These are phyloP conservation scores for Zaprionus taronus DNA, from an alignment of 1,140 invertebrate genomes.

Conservation along the genomic window DNA sequence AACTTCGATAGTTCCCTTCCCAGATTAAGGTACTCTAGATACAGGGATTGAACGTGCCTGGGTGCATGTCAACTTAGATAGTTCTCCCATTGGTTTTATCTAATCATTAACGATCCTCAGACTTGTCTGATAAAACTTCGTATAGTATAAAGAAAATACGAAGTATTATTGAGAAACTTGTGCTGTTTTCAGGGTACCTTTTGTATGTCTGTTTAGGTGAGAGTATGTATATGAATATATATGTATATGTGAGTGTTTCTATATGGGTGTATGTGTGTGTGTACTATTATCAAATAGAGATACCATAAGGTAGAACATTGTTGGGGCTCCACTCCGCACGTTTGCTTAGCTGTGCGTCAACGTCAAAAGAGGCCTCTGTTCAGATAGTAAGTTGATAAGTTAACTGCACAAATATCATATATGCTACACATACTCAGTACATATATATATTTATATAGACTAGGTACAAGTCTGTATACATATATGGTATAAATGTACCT, in stretches of 20 bases:
- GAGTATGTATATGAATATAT: background rate
- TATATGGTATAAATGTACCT: slow-evolving; percentile 1
- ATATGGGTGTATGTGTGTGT: slow-evolving; percentile 21
- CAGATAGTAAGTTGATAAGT: slow-evolving; percentile 66
- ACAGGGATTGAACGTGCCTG: background rate
- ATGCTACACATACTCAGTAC: slow-evolving; percentile 1
- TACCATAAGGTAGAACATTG: slow-evolving; percentile 48
- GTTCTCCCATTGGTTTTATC: slow-evolving; percentile 50
- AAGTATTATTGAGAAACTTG: slow-evolving; percentile 1
- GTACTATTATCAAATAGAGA: slow-evolving; percentile 40
- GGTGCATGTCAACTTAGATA: slow-evolving; percentile 24
- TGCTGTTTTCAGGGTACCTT: background rate
- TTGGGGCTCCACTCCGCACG: slow-evolving; percentile 53
- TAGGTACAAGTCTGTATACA: background rate
- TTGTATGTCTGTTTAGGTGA: slow-evolving; percentile 21
- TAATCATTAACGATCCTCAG: slow-evolving; percentile 56
- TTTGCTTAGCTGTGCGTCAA: slow-evolving; percentile 72
- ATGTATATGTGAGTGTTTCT: slow-evolving; percentile 10
- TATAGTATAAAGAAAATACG: background rate
- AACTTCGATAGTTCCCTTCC: too few relatives aligned
- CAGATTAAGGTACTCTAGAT: too few relatives aligned
- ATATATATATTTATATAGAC: slow-evolving; percentile 8
- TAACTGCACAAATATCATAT: slow-evolving; percentile 34
- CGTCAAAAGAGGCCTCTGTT: slow-evolving; percentile 56
- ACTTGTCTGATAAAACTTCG: slow-evolving; percentile 48